Evolutionary conservation across 2,888 invertebrate species (phyloP).

Genomic region (Xylota sylvarum): DNA sequence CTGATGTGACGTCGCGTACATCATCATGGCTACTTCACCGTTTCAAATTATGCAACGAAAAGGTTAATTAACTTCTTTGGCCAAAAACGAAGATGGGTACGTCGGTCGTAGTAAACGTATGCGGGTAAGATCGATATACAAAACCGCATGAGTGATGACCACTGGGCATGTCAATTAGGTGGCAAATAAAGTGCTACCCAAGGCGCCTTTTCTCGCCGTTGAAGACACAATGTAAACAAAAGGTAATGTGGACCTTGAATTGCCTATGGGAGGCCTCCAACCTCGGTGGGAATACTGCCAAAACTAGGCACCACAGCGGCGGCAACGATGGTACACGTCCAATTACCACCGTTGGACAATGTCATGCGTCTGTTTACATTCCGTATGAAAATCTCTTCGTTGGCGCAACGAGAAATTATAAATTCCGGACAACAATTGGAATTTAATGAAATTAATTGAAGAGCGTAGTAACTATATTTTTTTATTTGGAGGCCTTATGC

Average conservation of each 20-base stretch:
- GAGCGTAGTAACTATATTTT: slow-evolving; percentile 10
- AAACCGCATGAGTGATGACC: slow-evolving; percentile 54
- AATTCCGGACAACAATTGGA: slow-evolving; percentile 49
- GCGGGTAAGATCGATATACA: slow-evolving; percentile 33
- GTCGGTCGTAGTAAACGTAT: not conserved
- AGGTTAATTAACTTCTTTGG: slow-evolving; percentile 61
- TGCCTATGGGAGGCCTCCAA: slow-evolving; percentile 13
- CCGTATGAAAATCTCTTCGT: slow-evolving; percentile 7
- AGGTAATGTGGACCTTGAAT: slow-evolving; percentile 58
- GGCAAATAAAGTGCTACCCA: slow-evolving; percentile 25
- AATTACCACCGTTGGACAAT: slow-evolving; percentile 39
- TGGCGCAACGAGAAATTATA: slow-evolving; percentile 25
- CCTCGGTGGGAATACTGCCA: slow-evolving; percentile 34
- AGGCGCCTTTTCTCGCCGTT: slow-evolving; percentile 14
- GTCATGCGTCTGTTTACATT: slow-evolving; percentile 53
- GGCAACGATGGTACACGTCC: slow-evolving; percentile 1
- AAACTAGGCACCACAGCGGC: slow-evolving; percentile 9
- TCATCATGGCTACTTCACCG: slow-evolving; percentile 8
- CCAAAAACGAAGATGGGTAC: not conserved
- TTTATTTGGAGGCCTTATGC: slow-evolving; percentile 36
- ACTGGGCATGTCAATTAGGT: slow-evolving; percentile 68
- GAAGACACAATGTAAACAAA: slow-evolving; percentile 39
- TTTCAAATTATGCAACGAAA: slow-evolving; percentile 36
- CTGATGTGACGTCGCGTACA: not conserved
- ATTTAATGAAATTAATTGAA: slow-evolving; percentile 55